Evolutionary conservation across 37 sponge, comb jelly and placozoan genomes (phyloP).

Genomic region (Trichoplax adhaerens): DNA sequence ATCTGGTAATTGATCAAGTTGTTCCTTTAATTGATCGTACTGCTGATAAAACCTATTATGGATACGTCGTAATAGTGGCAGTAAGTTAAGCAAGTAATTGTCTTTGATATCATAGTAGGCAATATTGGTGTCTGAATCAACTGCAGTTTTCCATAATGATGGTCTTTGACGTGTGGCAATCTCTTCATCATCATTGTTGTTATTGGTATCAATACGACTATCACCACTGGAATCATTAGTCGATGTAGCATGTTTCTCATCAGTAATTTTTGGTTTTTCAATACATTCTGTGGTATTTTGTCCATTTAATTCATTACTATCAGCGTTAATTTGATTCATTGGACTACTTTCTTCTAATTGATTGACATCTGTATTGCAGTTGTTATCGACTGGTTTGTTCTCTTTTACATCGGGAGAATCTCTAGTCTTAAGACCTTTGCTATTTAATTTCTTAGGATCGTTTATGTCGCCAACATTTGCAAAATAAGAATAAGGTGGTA

Average conservation of each 20-base stretch:
- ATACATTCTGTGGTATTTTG: too few species aligned
- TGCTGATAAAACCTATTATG: conserved; percentile 58
- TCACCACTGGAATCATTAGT: too few species aligned
- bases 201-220: too few species aligned
- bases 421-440: not conserved
- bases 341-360: conserved; percentile 18
- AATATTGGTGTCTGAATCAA: too few species aligned
- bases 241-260: too few species aligned
- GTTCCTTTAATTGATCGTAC: conserved; percentile 9
- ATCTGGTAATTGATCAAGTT: conserved; percentile 14
- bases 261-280: too few species aligned
- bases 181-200: too few species aligned
- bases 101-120: too few species aligned
- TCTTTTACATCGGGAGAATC: not conserved
- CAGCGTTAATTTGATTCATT: not conserved
- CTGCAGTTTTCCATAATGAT: too few species aligned
- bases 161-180: too few species aligned
- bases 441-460: conserved; percentile 1
- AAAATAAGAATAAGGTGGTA: conserved; percentile 87
- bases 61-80: conserved; percentile 30
- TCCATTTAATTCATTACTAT: too few species aligned
- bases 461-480: conserved; percentile 24
- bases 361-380: not conserved
- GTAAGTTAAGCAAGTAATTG: conserved; percentile 23
- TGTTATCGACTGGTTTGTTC: too few species aligned